These are phyloP conservation scores for Stenodema calcarata DNA, from an alignment of 2,888 invertebrate genomes.

Conservation along the genomic window DNA sequence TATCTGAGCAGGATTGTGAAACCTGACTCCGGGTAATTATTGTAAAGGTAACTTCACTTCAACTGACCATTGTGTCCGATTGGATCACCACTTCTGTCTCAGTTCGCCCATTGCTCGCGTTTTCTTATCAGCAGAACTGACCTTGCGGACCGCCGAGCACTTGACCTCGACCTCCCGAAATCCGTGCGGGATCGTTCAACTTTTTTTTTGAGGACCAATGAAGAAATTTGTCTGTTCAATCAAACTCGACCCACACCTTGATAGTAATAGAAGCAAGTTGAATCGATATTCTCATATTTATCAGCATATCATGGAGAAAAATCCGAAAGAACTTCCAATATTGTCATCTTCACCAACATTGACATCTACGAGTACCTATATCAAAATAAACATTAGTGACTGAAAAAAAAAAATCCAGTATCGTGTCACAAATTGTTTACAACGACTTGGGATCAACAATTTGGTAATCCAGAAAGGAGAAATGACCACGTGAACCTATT, in stretches of 20 bases:
- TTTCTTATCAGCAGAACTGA: not conserved
- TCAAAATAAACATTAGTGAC: no score
- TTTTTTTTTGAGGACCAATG: not conserved
- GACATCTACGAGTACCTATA: no score
- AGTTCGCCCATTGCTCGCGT: not conserved
- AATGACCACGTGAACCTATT: no score
- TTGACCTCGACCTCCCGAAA: not conserved
- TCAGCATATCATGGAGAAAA: no score
- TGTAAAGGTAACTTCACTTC: conserved; percentile 44
- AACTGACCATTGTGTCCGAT: conserved; percentile 39
- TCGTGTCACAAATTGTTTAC: no score
- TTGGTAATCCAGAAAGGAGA: no score
- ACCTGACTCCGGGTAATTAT: conserved; percentile 35
- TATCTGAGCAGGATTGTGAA: conserved; percentile 37
- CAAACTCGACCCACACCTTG: not conserved
- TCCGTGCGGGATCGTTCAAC: not conserved
- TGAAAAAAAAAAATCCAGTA: no score
- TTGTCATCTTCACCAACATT: no score
- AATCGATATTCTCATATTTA: not conserved
- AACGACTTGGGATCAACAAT: no score
- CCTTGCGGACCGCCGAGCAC: not conserved
- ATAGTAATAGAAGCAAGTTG: not conserved
- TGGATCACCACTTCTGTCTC: not conserved
- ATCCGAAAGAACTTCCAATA: no score
- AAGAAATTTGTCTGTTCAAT: conserved; percentile 16